Evolutionary conservation across 1,140 invertebrate species (phyloP).

Genomic region (Zelostemma sp.): DNA sequence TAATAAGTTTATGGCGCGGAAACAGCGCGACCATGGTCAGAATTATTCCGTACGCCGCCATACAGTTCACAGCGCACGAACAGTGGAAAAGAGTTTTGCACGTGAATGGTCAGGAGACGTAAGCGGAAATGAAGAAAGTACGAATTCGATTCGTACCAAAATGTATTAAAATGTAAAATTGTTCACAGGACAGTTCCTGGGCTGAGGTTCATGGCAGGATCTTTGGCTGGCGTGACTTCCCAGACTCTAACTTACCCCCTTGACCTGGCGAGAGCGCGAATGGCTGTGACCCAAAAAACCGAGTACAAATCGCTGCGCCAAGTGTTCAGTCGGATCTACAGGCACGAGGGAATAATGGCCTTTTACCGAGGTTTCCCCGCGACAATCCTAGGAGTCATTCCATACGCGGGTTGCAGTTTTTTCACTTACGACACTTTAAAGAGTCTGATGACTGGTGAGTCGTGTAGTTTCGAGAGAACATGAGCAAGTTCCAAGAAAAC

Average conservation of each 20-base stretch:
- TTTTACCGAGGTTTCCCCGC: slow-evolving; percentile 92
- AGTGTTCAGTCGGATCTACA: slow-evolving; percentile 87
- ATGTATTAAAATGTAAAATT: slow-evolving; percentile 1
- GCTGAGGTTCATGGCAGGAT: slow-evolving; percentile 86
- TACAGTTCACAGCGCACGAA: slow-evolving; percentile 97
- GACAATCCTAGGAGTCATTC: slow-evolving; percentile 94
- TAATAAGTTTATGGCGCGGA: slow-evolving; percentile 91
- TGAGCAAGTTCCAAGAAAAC: not conserved
- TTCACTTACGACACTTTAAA: slow-evolving; percentile 98
- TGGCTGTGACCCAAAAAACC: slow-evolving; percentile 92
- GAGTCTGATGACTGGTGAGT: slow-evolving; percentile 81
- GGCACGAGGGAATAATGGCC: slow-evolving; percentile 82
- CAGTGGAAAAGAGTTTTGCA: slow-evolving; percentile 90
- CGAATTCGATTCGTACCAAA: no score
- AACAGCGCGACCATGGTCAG: slow-evolving; percentile 98
- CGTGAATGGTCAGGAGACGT: slow-evolving; percentile 78
- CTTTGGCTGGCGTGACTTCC: slow-evolving; percentile 93
- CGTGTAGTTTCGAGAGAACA: slow-evolving; percentile 7
- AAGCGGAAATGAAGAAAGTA: slow-evolving; percentile 52
- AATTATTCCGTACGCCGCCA: slow-evolving; percentile 96
- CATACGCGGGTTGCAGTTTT: slow-evolving; percentile 97
- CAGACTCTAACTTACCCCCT: slow-evolving; percentile 95
- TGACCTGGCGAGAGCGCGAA: slow-evolving; percentile 95
- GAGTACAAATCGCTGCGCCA: slow-evolving; percentile 76
- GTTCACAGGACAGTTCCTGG: slow-evolving; percentile 28